These are phyloP conservation scores for Bombus superbus DNA, from an alignment of 1,140 invertebrate species.

Conservation along the genomic window DNA sequence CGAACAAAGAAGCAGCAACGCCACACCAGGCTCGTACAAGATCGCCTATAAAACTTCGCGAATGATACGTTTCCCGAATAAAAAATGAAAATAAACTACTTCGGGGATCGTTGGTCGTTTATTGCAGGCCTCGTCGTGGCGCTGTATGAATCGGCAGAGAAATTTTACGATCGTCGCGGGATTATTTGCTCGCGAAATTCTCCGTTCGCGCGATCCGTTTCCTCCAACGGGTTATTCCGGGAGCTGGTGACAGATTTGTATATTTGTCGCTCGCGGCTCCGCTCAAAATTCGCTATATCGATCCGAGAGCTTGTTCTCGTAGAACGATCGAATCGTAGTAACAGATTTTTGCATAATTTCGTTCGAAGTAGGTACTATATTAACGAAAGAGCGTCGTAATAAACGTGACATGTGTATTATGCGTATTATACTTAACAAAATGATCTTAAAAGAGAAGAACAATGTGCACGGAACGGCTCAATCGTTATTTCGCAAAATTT, in stretches of 20 bases:
- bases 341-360: background rate
- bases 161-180: slow-evolving; percentile 31
- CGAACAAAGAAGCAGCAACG: background rate
- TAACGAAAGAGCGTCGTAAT: background rate
- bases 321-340: background rate
- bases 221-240: background rate
- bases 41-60: slow-evolving; percentile 35
- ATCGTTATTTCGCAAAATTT: background rate
- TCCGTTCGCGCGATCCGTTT: background rate
- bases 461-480: background rate
- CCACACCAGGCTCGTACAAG: background rate
- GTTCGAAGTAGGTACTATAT: background rate
- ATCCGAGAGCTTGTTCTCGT: background rate
- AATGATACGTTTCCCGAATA: slow-evolving; percentile 14
- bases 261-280: background rate
- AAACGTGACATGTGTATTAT: background rate
- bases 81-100: slow-evolving; percentile 41
- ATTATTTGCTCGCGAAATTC: slow-evolving; percentile 28
- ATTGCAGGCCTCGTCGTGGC: slow-evolving; percentile 13
- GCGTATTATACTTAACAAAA: background rate
- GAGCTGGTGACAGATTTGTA: slow-evolving; percentile 16
- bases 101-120: slow-evolving; percentile 36
- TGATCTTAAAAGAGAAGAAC: background rate
- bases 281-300: background rate
- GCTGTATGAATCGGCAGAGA: background rate